Conservation (phyloP, 2,797 vertebrate genomes). For the Eutrigla gurnardus region DNA sequence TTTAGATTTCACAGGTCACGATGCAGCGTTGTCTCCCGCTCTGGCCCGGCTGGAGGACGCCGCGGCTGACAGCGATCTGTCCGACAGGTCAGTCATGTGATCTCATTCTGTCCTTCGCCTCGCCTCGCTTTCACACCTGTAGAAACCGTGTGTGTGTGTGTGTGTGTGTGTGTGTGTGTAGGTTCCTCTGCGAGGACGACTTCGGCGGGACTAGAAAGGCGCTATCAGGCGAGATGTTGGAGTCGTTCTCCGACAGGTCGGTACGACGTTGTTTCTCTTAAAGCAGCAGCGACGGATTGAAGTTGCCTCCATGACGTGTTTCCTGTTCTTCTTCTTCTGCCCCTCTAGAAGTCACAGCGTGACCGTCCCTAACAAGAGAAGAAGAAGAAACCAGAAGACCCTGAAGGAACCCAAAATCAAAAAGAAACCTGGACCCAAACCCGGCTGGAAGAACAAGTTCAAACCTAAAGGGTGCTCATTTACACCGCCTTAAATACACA, state of each 20-base stretch:
- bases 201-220: constrained; percentile 80
- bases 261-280: background rate
- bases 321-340: background rate
- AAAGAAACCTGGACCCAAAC: constrained; percentile 96
- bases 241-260: constrained; percentile 88
- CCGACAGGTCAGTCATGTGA: constrained; percentile 86
- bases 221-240: constrained; percentile 84
- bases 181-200: constrained; percentile 84
- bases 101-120: background rate
- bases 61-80: constrained; percentile 90
- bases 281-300: background rate
- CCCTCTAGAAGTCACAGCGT: constrained; percentile 46
- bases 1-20: constrained; percentile 80
- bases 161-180: constrained; percentile 57
- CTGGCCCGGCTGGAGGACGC: constrained; percentile 81
- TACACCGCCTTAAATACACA: background rate
- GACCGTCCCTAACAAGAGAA: constrained; percentile 80
- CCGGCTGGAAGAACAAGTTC: constrained; percentile 95
- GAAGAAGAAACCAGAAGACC: constrained; percentile 77
- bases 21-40: constrained; percentile 77
- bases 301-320: background rate
- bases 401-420: constrained; percentile 86
- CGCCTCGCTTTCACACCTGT: background rate
- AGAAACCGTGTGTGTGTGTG: background rate
- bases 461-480: constrained; percentile 89